Evolutionary conservation across 2,797 vertebrate genomes (phyloP).

Genomic region (Tarsius wallacei): DNA sequence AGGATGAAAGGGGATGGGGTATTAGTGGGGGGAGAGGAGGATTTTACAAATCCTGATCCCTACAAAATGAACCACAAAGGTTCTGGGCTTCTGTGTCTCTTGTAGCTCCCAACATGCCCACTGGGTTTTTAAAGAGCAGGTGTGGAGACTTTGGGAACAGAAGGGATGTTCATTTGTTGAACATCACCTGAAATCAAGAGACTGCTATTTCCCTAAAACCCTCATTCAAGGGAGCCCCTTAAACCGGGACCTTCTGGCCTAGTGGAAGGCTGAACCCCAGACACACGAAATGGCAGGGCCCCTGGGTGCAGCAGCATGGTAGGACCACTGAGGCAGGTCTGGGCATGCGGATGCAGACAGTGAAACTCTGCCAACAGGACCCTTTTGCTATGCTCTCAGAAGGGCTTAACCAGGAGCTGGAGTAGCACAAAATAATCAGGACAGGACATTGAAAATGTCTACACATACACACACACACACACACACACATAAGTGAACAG

Average conservation of each 20-base stretch:
- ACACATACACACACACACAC: background rate
- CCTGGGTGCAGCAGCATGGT: background rate
- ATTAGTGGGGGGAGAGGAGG: too few species aligned
- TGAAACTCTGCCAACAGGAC: background rate
- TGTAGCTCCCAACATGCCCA: background rate
- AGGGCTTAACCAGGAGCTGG: background rate
- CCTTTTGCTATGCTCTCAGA: background rate
- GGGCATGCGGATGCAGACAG: background rate
- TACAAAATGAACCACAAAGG: slow-evolving; percentile 20
- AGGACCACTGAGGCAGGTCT: background rate
- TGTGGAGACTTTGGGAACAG: background rate
- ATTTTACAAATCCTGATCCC: background rate
- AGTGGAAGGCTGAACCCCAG: background rate
- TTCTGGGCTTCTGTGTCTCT: background rate
- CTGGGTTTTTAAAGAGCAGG: background rate
- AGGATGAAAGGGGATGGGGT: background rate
- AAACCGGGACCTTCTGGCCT: background rate
- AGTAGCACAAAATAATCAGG: background rate
- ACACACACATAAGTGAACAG: background rate
- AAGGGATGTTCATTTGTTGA: background rate
- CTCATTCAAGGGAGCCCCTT: background rate
- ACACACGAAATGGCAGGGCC: background rate
- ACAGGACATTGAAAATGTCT: background rate
- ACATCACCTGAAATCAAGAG: slow-evolving; percentile 10
- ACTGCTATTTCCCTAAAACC: background rate